Evolutionary conservation across 2,113 vertebrate species (phyloP).

Genomic region (Ptilonorhynchus violaceus): DNA sequence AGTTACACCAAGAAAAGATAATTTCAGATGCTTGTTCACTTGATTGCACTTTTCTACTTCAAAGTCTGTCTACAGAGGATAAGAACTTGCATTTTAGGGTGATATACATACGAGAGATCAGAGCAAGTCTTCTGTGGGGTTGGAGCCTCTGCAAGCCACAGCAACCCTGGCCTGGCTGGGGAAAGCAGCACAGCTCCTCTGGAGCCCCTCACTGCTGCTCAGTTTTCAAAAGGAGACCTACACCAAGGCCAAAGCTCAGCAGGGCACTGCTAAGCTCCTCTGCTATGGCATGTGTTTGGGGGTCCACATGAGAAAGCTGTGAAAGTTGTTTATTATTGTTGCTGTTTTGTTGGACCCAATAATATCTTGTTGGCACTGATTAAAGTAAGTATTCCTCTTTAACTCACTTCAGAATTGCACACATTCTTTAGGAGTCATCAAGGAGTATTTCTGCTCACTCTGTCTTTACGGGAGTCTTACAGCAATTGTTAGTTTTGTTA

Average conservation of each 20-base stretch:
- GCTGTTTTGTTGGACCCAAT: background rate
- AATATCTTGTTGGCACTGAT: background rate
- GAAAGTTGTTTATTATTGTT: background rate
- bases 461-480: background rate
- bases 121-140: background rate
- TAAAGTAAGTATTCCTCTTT: background rate
- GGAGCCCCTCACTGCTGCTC: fast-evolving
- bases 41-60: background rate
- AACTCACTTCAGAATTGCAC: background rate
- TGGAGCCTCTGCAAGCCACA: background rate
- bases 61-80: background rate
- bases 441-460: background rate
- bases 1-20: background rate
- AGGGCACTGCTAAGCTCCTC: background rate
- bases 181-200: background rate
- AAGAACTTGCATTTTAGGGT: background rate
- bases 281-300: fast-evolving
- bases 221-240: background rate
- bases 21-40: background rate
- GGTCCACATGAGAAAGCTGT: background rate
- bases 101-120: background rate
- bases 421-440: background rate
- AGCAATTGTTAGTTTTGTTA: background rate
- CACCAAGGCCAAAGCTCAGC: background rate
- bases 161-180: too few relatives aligned